Conservation (phyloP, 23 tunicate species). For the Ascidia mentula region DNA sequence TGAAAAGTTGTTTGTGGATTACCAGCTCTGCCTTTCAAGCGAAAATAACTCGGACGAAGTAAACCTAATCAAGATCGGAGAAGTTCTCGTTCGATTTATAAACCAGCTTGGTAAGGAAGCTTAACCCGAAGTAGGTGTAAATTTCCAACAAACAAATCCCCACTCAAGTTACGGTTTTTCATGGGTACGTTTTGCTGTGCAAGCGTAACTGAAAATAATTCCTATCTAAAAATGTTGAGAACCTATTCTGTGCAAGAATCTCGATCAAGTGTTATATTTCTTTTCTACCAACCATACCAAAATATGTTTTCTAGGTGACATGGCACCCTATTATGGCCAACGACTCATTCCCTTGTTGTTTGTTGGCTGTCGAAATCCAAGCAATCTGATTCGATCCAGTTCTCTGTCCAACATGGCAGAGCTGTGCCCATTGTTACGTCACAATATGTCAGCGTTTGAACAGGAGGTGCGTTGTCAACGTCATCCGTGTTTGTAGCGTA, state of each 20-base stretch:
- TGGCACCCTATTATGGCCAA: constrained; percentile 33
- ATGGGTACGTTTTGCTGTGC: no score
- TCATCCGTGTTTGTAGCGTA: no score
- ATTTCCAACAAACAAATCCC: no score
- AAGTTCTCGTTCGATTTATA: constrained; percentile 25
- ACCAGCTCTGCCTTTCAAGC: constrained; percentile 5
- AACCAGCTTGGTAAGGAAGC: constrained; percentile 23
- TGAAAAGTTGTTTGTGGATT: constrained; percentile 13
- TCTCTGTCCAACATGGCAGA: constrained; percentile 60
- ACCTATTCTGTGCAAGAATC: no score
- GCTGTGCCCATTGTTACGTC: constrained; percentile 39
- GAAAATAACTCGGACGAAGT: constrained; percentile 8
- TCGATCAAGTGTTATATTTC: no score
- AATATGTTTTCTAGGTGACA: constrained; percentile 53
- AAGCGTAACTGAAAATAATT: no score
- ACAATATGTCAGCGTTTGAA: constrained; percentile 16
- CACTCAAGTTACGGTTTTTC: no score
- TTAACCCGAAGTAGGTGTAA: no score
- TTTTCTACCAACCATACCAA: no score
- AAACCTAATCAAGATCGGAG: constrained; percentile 26
- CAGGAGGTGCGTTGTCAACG: constrained; percentile 36
- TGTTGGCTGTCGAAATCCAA: constrained; percentile 18
- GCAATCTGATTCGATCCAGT: constrained; percentile 38
- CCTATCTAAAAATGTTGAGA: no score
- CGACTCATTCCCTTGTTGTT: constrained; percentile 38